Conservation (phyloP, 2,888 invertebrate species). For the Drosophila gaucha region DNA sequence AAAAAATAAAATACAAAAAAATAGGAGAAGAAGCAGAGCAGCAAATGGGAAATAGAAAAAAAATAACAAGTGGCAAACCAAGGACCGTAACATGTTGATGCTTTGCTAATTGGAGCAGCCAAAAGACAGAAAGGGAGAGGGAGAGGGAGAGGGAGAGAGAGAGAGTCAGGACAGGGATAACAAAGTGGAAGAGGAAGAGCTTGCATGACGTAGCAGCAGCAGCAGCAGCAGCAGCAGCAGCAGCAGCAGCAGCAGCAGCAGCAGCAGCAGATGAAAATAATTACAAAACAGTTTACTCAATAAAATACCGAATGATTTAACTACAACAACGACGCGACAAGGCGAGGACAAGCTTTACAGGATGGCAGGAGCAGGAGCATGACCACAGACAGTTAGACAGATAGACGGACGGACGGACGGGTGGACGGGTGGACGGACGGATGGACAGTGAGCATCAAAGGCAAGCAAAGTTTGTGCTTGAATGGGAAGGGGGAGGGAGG, state of each 20-base stretch:
- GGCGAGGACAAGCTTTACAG: conserved; percentile 22
- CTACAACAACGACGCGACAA: conserved; percentile 49
- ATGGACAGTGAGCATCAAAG: conserved; percentile 44
- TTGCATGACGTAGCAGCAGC: background rate
- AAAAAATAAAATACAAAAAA: background rate
- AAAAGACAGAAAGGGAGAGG: conserved; percentile 34
- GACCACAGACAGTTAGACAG: conserved; percentile 33
- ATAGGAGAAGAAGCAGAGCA: background rate
- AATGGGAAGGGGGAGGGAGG: background rate
- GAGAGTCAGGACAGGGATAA: conserved; percentile 29
- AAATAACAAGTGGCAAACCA: conserved; percentile 35
- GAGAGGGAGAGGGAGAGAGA: conserved; percentile 12
- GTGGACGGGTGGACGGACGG: background rate
- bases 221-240: too few species aligned
- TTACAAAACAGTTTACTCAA: conserved; percentile 76
- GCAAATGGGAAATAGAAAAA: conserved; percentile 3
- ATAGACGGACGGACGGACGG: background rate
- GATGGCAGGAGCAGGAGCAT: conserved; percentile 14
- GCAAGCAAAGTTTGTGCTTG: conserved; percentile 1
- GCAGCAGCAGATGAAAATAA: conserved; percentile 65
- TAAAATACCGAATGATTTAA: conserved; percentile 75
- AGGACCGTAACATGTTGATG: conserved; percentile 72
- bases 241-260: conserved; percentile 34
- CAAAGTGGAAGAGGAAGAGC: background rate
- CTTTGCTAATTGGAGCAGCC: conserved; percentile 69